These are phyloP conservation scores for Crenichthys baileyi DNA, from an alignment of 2,797 vertebrate genomes.

Conservation along the genomic window DNA sequence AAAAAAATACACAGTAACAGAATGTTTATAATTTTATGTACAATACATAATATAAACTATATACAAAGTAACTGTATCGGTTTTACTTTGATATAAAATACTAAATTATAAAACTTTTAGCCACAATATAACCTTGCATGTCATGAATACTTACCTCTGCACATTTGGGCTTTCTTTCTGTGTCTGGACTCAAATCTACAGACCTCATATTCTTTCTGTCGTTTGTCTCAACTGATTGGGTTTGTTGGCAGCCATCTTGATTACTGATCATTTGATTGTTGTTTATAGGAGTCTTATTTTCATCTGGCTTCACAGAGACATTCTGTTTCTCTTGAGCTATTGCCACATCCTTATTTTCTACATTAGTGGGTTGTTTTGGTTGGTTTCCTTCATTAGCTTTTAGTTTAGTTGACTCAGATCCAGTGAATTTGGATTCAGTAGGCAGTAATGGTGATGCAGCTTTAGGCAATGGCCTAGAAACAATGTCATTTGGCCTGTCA, in stretches of 20 bases:
- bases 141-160: neutral
- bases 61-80: neutral
- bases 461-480: neutral
- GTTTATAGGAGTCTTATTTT: neutral
- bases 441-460: neutral
- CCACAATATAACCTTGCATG: neutral
- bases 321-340: neutral
- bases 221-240: neutral
- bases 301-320: neutral
- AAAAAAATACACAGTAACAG: neutral
- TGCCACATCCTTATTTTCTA: neutral
- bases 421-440: neutral
- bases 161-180: neutral
- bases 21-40: neutral
- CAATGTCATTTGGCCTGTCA: neutral
- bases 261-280: neutral
- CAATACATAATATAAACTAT: neutral
- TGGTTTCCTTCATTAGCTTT: neutral
- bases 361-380: neutral
- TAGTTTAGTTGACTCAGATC: slow-evolving; percentile 5
- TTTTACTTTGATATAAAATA: neutral
- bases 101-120: no score
- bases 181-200: neutral
- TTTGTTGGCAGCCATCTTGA: neutral
- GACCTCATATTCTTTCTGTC: neutral